Evolutionary conservation across 1,140 invertebrate species (phyloP).

Genomic region (Gryon sp.): DNA sequence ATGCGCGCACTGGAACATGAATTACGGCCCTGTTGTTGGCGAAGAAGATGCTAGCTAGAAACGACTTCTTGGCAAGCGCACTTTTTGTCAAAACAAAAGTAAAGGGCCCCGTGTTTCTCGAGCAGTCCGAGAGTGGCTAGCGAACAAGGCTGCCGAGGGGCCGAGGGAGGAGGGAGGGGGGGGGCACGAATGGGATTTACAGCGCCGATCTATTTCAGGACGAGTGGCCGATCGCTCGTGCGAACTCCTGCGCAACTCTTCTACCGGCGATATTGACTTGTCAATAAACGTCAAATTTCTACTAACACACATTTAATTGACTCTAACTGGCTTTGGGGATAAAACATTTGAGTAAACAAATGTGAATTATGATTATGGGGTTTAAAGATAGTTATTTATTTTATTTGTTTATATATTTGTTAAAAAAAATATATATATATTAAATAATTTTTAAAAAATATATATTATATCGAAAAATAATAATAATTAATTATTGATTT

Average conservation of each 20-base stretch:
- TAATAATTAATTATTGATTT: no score
- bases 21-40: slow-evolving; percentile 57
- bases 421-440: no score
- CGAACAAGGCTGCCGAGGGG: slow-evolving; percentile 58
- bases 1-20: slow-evolving; percentile 41
- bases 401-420: no score
- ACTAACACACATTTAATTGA: slow-evolving; percentile 33
- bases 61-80: slow-evolving; percentile 70
- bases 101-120: slow-evolving; percentile 62
- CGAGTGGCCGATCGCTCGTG: slow-evolving; percentile 69
- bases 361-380: no score
- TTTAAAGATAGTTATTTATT: no score
- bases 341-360: no score
- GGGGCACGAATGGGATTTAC: slow-evolving; percentile 69
- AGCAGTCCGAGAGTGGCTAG: slow-evolving; percentile 47
- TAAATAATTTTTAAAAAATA: no score
- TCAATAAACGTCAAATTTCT: slow-evolving; percentile 44
- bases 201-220: slow-evolving; percentile 76
- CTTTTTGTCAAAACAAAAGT: slow-evolving; percentile 73
- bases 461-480: no score
- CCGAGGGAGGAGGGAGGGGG: slow-evolving; percentile 60
- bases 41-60: slow-evolving; percentile 65
- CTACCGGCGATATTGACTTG: slow-evolving; percentile 49
- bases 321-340: neutral
- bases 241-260: slow-evolving; percentile 61